These are phyloP conservation scores for Uria aalge DNA, from an alignment of 2,113 vertebrate genomes.

Conservation along the genomic window DNA sequence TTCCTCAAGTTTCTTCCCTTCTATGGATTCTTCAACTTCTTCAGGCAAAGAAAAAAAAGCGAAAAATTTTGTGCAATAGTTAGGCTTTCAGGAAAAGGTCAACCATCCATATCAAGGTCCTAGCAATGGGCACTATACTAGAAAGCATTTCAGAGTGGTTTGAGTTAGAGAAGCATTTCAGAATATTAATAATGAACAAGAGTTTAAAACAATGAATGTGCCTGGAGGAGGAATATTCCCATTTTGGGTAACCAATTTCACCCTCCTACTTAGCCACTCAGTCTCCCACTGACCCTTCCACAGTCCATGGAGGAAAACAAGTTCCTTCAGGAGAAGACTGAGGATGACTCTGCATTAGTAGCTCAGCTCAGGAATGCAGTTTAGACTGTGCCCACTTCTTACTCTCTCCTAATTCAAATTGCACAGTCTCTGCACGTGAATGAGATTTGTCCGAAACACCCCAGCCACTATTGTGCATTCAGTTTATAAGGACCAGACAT, in stretches of 20 bases:
- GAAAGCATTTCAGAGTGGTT: neutral
- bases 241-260: neutral
- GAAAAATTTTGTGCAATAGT: neutral
- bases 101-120: neutral
- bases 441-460: accelerated
- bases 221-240: neutral
- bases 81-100: neutral
- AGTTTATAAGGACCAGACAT: neutral
- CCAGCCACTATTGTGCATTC: neutral
- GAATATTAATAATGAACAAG: neutral
- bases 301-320: neutral
- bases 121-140: neutral
- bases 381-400: neutral
- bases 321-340: neutral
- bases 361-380: neutral
- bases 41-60: neutral
- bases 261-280: neutral
- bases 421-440: neutral
- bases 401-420: neutral
- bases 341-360: neutral
- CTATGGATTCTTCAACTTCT: neutral
- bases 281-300: neutral
- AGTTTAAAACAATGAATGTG: neutral
- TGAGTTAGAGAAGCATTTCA: neutral
- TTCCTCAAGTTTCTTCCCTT: neutral